Base-by-base conservation (phyloP, 2,113 vertebrate species). In the Edolisoma coerulescens region DNA sequence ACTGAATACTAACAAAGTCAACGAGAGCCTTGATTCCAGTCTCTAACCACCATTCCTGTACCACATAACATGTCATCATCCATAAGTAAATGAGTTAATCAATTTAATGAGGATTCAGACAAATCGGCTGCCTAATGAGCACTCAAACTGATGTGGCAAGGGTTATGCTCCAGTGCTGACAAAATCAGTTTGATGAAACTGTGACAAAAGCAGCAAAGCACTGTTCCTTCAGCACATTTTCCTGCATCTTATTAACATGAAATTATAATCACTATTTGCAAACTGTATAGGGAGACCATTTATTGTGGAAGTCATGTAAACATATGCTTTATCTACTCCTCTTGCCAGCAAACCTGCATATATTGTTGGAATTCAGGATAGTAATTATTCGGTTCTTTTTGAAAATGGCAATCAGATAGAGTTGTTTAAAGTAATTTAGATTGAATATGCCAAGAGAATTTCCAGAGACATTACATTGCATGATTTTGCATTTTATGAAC, bases 1-100 rank as follows among this genome's bases (percentile, higher is more conserved):
- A 96, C 24, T 45, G 87, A 95, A 85, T 44, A 70, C 85, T 94
- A 92, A 97, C 68, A 78, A 96, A 96, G 45, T 23, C 86, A 93
- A 47, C 11, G 12, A 50, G 45, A 95, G 63, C 39, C 95, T 85
- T 83, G 45, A 93, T 94, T 94, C 91, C 60, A 87, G 90, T 61
- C 87, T 96, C 89, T 90, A 94, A 94, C 95, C 85, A 95, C 89
- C 78, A 84, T 92, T 86, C 91, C 92, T 87, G 93, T 97, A 98
- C 96, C 97, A 71, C 94, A 97, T 96, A 97, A 97, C 96, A 98
- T 98, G 98, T 98, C 98, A 99, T 67, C 97, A 95, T 89, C 97
- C 98, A 97, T 98, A 98, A 98, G 97, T 97, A 98, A 99, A 99
- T 98, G 98, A 99, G 98, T 98, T 99, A 97, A 99, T 99, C 98